Conservation (phyloP, 2,888 invertebrate species). For the Epirrhoe tristata region DNA sequence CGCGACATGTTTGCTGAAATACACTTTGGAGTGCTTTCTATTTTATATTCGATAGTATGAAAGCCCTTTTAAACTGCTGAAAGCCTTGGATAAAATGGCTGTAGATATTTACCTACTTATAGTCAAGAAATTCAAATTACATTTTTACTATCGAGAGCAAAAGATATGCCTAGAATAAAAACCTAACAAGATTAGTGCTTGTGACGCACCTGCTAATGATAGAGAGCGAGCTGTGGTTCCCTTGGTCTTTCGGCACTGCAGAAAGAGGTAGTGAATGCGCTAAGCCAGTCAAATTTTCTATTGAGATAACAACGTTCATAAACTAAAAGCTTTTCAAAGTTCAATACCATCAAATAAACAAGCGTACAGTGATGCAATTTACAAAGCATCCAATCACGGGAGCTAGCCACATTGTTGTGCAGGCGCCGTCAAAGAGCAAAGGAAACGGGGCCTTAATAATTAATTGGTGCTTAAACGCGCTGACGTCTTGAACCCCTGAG, state of each 20-base stretch:
- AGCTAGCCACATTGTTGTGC: slow-evolving; percentile 80
- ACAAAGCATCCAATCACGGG: slow-evolving; percentile 80
- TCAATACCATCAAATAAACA: slow-evolving; percentile 51
- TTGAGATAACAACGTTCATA: neutral
- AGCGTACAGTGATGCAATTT: slow-evolving; percentile 76
- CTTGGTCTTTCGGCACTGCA: too few relatives aligned
- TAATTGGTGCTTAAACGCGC: slow-evolving; percentile 83
- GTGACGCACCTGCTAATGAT: too few relatives aligned
- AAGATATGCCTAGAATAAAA: neutral
- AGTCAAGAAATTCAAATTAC: neutral
- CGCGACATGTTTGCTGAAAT: slow-evolving; percentile 74
- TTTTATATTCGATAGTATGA: slow-evolving; percentile 40
- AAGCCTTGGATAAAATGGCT: slow-evolving; percentile 5
- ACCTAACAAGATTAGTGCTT: too few relatives aligned
- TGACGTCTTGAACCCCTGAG: slow-evolving; percentile 77
- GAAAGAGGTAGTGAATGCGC: too few relatives aligned
- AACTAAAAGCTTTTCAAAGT: slow-evolving; percentile 14
- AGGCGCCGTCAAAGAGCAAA: slow-evolving; percentile 81
- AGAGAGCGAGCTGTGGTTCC: too few relatives aligned
- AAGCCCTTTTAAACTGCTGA: slow-evolving; percentile 17
- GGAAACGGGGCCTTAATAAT: slow-evolving; percentile 82
- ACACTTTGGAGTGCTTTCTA: slow-evolving; percentile 70
- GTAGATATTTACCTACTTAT: neutral
- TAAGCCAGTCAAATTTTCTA: neutral
- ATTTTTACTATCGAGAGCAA: neutral